Evolutionary conservation across 2,888 invertebrate genomes (phyloP).

Genomic region (Atrina japonica): DNA sequence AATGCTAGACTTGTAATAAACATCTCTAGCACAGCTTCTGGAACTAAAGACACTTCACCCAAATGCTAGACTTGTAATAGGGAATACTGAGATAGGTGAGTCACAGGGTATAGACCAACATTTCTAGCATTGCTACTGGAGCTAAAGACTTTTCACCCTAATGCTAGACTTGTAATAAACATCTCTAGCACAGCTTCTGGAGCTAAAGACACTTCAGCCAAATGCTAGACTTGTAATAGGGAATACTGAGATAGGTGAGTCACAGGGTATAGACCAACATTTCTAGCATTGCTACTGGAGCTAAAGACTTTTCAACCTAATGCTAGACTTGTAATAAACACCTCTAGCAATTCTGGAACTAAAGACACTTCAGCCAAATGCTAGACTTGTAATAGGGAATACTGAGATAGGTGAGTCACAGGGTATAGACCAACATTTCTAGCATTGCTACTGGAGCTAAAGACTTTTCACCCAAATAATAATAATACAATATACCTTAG

Average conservation of each 20-base stretch:
- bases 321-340: no score
- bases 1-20: no score
- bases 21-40: conserved; percentile 82
- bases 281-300: no score
- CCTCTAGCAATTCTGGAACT: conserved; percentile 83
- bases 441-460: no score
- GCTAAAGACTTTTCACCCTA: no score
- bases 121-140: no score
- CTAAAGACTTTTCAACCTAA: no score
- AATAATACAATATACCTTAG: no score
- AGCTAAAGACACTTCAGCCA: conserved; percentile 85
- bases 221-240: conserved; percentile 87
- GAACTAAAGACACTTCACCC: conserved; percentile 85
- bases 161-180: no score
- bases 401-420: conserved; percentile 89
- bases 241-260: conserved; percentile 92
- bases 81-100: conserved; percentile 93
- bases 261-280: not conserved
- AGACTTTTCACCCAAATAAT: no score
- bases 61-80: conserved; percentile 85
- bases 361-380: conserved; percentile 83
- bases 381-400: conserved; percentile 90
- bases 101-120: not conserved
- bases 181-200: conserved; percentile 82
- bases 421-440: not conserved